Base-by-base conservation (phyloP, 2,797 vertebrate species). In the Hippocampus kuda region DNA sequence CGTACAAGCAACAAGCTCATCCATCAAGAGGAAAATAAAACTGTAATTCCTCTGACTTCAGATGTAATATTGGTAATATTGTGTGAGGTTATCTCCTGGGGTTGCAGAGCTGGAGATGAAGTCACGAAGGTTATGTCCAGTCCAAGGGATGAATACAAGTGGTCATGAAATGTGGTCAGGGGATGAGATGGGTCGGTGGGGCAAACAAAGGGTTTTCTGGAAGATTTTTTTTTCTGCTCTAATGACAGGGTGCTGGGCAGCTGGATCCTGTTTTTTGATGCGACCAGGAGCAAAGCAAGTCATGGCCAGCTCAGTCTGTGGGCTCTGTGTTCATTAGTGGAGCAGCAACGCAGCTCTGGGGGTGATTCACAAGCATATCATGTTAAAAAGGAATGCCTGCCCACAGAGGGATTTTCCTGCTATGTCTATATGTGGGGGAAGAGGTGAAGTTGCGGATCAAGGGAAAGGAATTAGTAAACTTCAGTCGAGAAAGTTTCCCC, bases 341-440 rank as follows among this genome's bases (percentile, higher is more conserved):
- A 80, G 84, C 82, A 86, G 84, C 79, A 70, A 78, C 80, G 78
- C 77, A 84, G 84, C 74, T 80, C 81, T 79, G 81, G 79, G 83
- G 88, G 83, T 83, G 85, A 86, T 89, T 90, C 89, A 90, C 88
- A 91, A 91, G 88, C 87, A 80, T 90, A 91, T 91, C 89, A 89
- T 87, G 88, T 91, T 91, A 85, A 88, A 90, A 86, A 85, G 89
- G 81, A 88, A 87, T 78, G 86, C 78, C 78, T 84, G 81, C 81
- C 88, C 87, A 82, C 89, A 88, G 85, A 85, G 86, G 87, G 88
- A 86, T 87, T 89, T 88, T 87, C 86, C 87, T 87, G 77, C 80
- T 71, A 65, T 73, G 72, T 74, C 42, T 72, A 71, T 74, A 62
- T 71, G 75, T 48, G 68, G 62, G 69, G 70, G 70, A 65, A 72